Percentiles rank a stretch among this genome's conserved stretches.
Conservation (phyloP, 2,888 invertebrate species). For the Calameuta idolon region DNA sequence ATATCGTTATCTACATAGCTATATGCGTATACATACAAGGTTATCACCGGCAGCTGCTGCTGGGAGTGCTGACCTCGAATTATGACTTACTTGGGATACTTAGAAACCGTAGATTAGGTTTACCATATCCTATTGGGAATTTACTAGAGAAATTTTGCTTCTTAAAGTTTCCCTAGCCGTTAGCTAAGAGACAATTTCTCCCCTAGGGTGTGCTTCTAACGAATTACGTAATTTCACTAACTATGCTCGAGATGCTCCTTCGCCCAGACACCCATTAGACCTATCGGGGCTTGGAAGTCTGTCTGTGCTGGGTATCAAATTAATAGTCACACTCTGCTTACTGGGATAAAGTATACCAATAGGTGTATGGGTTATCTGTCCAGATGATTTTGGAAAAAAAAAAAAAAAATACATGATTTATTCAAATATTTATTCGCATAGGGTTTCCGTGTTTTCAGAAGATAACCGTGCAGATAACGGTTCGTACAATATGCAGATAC, state of each 20-base stretch:
- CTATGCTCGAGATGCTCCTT: constrained; percentile 42
- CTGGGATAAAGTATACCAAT: neutral
- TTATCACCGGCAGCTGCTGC: too few relatives aligned
- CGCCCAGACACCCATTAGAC: constrained; percentile 14
- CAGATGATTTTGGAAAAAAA: neutral
- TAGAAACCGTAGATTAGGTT: neutral
- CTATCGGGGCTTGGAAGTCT: neutral
- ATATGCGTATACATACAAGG: neutral
- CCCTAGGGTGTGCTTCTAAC: constrained; percentile 37
- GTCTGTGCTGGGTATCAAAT: constrained; percentile 4
- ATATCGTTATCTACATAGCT: neutral
- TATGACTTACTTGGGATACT: neutral
- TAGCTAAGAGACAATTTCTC: neutral
- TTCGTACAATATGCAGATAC: neutral
- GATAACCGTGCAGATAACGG: neutral
- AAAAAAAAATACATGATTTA: neutral
- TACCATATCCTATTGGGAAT: neutral
- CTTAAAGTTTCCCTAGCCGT: neutral
- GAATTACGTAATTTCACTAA: constrained; percentile 48
- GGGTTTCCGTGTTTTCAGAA: neutral
- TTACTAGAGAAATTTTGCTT: neutral
- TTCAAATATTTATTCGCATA: neutral
- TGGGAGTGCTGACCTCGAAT: neutral
- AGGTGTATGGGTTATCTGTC: neutral
- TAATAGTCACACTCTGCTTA: neutral